Conservation (phyloP, 1,140 invertebrate genomes). For the Drosophila tropicalis region DNA sequence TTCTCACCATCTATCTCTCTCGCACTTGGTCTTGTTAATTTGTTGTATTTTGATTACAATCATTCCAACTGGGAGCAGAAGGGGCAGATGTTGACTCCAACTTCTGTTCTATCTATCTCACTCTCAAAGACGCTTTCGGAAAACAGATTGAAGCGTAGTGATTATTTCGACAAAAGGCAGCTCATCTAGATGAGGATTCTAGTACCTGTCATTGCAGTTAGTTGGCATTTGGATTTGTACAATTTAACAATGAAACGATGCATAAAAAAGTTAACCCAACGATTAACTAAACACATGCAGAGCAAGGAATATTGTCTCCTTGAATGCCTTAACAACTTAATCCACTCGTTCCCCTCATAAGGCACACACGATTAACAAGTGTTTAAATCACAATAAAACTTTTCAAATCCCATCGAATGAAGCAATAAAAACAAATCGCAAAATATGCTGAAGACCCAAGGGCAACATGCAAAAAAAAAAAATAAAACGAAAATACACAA, state of each 20-base stretch:
- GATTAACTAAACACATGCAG: background rate
- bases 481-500: background rate
- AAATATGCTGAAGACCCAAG: constrained; percentile 51
- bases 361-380: constrained; percentile 75
- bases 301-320: background rate
- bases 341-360: constrained; percentile 6
- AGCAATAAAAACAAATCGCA: constrained; percentile 64
- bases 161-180: constrained; percentile 45
- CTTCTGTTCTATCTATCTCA: constrained; percentile 15
- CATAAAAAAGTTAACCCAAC: constrained; percentile 7
- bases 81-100: constrained; percentile 49
- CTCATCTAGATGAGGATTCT: constrained; percentile 31
- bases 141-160: constrained; percentile 68
- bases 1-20: constrained; percentile 32
- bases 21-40: constrained; percentile 60
- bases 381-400: constrained; percentile 82
- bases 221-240: background rate
- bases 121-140: no score
- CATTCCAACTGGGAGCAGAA: constrained; percentile 23
- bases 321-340: constrained; percentile 46
- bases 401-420: constrained; percentile 73
- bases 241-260: no score
- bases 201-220: constrained; percentile 33
- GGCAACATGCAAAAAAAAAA: constrained; percentile 64
- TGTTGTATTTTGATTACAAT: constrained; percentile 82